Conservation (phyloP, 2,113 vertebrate genomes). For the Gallinago media region DNA sequence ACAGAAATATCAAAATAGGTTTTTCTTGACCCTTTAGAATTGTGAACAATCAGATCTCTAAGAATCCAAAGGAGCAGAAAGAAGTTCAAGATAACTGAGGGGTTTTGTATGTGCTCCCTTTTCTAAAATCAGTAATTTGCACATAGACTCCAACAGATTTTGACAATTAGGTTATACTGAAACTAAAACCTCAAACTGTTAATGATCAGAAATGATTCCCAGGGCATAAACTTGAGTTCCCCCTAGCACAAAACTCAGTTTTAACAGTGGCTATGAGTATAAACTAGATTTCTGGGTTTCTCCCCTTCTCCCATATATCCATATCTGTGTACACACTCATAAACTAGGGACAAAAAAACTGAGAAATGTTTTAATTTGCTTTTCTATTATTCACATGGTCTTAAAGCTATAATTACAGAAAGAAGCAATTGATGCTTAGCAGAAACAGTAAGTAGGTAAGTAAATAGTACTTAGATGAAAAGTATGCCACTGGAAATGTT, state of each 20-base stretch:
- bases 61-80: not conserved
- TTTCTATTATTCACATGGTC: not conserved
- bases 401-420: not conserved
- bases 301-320: not conserved
- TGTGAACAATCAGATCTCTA: not conserved
- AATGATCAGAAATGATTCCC: not conserved
- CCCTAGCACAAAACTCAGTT: not conserved
- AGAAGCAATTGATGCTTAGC: not conserved
- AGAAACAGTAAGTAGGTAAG: not conserved
- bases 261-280: not conserved
- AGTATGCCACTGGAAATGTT: not conserved
- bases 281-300: not conserved
- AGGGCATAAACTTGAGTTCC: not conserved
- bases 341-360: not conserved
- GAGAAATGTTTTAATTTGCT: not conserved
- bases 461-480: not conserved
- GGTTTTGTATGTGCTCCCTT: not conserved
- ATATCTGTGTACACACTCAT: not conserved
- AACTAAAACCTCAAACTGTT: not conserved
- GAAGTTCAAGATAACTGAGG: not conserved
- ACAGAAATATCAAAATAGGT: not conserved
- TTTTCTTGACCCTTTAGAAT: not conserved
- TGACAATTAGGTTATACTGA: not conserved
- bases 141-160: not conserved
- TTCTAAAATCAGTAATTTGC: not conserved